phyloP scores from a whole-genome alignment of 2,113 vertebrate species.

The Baryphthengus martii region DNA sequence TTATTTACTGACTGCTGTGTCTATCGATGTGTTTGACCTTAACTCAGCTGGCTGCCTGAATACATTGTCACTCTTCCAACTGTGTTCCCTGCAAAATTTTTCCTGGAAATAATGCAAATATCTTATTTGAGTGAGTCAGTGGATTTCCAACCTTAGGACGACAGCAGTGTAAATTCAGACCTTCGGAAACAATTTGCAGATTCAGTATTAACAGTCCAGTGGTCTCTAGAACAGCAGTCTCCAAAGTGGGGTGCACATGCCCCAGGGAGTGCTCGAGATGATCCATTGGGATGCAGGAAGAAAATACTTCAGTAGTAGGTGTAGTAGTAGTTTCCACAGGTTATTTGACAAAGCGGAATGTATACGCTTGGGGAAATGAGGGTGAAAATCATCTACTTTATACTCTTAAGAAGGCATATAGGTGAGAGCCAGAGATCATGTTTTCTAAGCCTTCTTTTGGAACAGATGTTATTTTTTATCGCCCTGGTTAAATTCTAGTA shows the following conservation, averaged over 20 bases:
- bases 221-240: not conserved
- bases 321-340: not conserved
- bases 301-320: not conserved
- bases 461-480: not conserved
- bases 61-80: not conserved
- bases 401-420: not conserved
- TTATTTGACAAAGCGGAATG: not conserved
- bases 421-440: not conserved
- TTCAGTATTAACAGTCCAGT: not conserved
- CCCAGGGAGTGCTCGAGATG: not conserved
- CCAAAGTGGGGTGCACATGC: not conserved
- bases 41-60: not conserved
- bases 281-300: not conserved
- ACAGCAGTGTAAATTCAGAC: not conserved
- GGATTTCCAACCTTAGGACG: not conserved
- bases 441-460: slow-evolving; percentile 7
- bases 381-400: not conserved
- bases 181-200: slow-evolving; percentile 11
- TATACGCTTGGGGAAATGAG: not conserved
- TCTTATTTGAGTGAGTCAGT: not conserved
- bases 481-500: not conserved
- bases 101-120: slow-evolving; percentile 27
- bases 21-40: not conserved
- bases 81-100: not conserved
- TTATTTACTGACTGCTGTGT: not conserved